Base-by-base conservation (phyloP, 2,888 invertebrate genomes). In the Pyrocoelia pectoralis region DNA sequence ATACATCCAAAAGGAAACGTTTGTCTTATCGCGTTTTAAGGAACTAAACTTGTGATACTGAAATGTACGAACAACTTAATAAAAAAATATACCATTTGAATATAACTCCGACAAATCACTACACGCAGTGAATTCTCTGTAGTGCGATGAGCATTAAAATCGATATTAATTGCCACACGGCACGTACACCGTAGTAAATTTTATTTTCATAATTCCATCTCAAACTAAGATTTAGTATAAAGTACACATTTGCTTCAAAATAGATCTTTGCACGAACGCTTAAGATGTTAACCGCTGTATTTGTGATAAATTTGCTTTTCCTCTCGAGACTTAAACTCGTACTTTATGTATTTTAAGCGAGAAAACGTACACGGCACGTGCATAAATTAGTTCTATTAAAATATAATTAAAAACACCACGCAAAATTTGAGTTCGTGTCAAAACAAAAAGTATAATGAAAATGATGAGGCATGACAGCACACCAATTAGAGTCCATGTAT, bases 401-500 rank as follows among this genome's bases (percentile, higher is more conserved):
- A 38, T 29, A 38, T 54, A 60, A 60, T 60, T 53, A 60, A 60
- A 60, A 60, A 60, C 40, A 41, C 15, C 60, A 55, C 55, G 60
- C 54, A 28, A 19, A 49, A 60, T 60, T 49, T 54, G 54, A 24
- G 40, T 17, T 49, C 60, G 60, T 41, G 60, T 49, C 54, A 54
- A 46, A 46, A 41, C 3, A 46, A 33, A 51, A 43, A 46, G 19
- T 59, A 59, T 59, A 59, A 59, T 53, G 59, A 53, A 59, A 59
- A 53, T 55, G 60, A 55, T 55, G 60, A 54, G 49, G 38, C 60
- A 55, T 61, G 61, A 61, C 61, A 56, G 61, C 56, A 56, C 29
- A 48, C 56, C 64, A 70, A 66, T 66, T 67, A 66, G 51, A 51
- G 40, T 52, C 46, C 40, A 33, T 18, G 48, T 40, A 40, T 50